A percentile compares a stretch with the other conserved stretches of the same genome.
phyloP scores from a whole-genome alignment of 2,797 vertebrate genomes.

The Tinamus major region DNA sequence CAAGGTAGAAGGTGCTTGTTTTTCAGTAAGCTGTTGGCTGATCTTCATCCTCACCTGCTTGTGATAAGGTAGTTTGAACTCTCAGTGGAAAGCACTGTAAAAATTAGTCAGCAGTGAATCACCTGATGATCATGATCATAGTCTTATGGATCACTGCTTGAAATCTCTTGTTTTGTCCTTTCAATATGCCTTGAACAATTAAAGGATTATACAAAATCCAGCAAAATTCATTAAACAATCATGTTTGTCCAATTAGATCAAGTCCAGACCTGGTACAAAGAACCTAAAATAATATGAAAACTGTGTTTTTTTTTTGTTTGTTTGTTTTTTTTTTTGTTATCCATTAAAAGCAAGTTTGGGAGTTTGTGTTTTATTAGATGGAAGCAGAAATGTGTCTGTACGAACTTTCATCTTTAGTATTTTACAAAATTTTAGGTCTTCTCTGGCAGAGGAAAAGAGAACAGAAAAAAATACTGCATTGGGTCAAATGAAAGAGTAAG shows the following conservation, averaged over 20 bases:
- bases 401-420: background rate
- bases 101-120: background rate
- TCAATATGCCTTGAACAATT: background rate
- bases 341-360: background rate
- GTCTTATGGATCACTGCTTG: background rate
- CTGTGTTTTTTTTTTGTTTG: background rate
- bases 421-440: slow-evolving; percentile 79
- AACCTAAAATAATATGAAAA: background rate
- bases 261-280: background rate
- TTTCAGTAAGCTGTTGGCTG: background rate
- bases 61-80: background rate
- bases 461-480: slow-evolving; percentile 77
- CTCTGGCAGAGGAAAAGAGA: slow-evolving; percentile 80
- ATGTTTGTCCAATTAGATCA: background rate
- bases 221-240: background rate
- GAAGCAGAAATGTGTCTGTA: background rate
- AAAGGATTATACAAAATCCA: background rate
- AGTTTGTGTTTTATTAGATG: background rate
- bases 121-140: background rate
- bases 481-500: slow-evolving; percentile 83
- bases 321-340: background rate
- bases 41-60: no score
- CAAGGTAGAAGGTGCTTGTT: background rate
- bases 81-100: no score
- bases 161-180: background rate